Conservation (phyloP, 1,140 invertebrate genomes). For the Macrobrachium rosenbergii region DNA sequence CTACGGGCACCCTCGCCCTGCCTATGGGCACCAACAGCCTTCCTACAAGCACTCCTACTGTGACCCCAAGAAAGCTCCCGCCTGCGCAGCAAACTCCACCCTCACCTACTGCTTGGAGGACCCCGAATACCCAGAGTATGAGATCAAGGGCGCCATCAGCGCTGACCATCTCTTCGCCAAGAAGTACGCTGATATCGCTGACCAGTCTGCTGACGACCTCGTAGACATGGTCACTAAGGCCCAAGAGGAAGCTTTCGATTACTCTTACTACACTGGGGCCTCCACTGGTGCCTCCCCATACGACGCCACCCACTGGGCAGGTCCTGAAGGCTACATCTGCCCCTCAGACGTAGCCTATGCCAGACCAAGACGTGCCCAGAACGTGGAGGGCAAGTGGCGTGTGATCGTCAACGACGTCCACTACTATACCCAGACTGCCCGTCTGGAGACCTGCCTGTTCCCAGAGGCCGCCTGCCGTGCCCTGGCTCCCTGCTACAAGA, state of each 20-base stretch:
- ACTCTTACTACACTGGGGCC: conserved; percentile 19
- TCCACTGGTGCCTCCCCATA: not conserved
- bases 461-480: conserved; percentile 24
- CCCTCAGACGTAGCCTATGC: conserved; percentile 5
- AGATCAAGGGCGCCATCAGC: conserved; percentile 33
- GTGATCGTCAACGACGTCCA: conserved; percentile 66
- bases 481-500: conserved; percentile 66
- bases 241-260: conserved; percentile 6
- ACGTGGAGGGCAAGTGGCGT: conserved; percentile 66
- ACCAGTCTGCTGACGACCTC: conserved; percentile 10
- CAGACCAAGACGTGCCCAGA: conserved; percentile 2
- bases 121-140: conserved; percentile 64
- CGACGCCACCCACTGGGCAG: conserved; percentile 7
- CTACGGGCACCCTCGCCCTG: not conserved
- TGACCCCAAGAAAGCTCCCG: not conserved
- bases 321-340: conserved; percentile 13
- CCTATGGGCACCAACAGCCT: not conserved
- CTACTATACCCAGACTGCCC: conserved; percentile 12
- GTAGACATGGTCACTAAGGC: conserved; percentile 13
- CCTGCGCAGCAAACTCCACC: conserved; percentile 5
- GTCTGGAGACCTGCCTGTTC: conserved; percentile 6
- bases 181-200: conserved; percentile 9
- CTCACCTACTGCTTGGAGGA: conserved; percentile 63
- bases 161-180: conserved; percentile 8
- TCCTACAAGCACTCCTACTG: not conserved